Evolutionary conservation across 2,113 vertebrate species (phyloP).

Genomic region (Bostrychus sinensis): DNA sequence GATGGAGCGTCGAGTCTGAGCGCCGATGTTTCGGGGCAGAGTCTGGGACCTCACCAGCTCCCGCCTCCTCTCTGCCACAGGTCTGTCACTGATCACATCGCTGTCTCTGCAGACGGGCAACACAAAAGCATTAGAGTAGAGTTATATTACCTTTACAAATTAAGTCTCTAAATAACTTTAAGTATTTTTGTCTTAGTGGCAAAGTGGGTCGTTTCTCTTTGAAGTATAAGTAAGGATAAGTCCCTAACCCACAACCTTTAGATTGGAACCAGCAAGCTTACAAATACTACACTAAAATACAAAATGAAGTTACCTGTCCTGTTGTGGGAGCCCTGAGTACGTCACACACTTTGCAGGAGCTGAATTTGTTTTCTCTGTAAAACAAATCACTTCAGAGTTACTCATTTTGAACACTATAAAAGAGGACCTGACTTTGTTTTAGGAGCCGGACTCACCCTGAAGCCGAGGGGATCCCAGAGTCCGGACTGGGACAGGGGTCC

Average conservation of each 20-base stretch:
- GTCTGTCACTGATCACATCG: conserved; percentile 59
- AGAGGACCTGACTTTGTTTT: too few species aligned
- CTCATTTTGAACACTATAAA: not conserved
- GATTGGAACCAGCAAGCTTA: too few species aligned
- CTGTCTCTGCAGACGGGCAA: conserved; percentile 56
- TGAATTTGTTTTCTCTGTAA: conserved; percentile 81
- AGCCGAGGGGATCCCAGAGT: conserved; percentile 71
- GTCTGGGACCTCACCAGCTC: conserved; percentile 96
- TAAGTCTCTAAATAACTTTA: too few species aligned
- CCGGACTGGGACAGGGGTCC: conserved; percentile 74
- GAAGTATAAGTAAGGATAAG: too few species aligned
- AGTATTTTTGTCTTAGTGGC: too few species aligned
- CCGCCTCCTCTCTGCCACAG: conserved; percentile 81
- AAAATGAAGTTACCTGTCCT: conserved; percentile 77
- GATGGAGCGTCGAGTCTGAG: conserved; percentile 86
- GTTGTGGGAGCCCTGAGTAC: conserved; percentile 67
- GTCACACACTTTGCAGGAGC: conserved; percentile 74
- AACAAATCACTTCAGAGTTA: conserved; percentile 1
- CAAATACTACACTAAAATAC: too few species aligned
- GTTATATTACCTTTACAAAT: too few species aligned
- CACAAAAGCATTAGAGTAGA: conserved; percentile 24
- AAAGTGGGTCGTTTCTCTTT: too few species aligned
- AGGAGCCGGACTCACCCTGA: conserved; percentile 71
- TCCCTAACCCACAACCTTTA: too few species aligned
- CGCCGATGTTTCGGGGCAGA: conserved; percentile 84